These are phyloP conservation scores for Halcyon senegalensis DNA, from an alignment of 2,113 vertebrate species.

Conservation along the genomic window DNA sequence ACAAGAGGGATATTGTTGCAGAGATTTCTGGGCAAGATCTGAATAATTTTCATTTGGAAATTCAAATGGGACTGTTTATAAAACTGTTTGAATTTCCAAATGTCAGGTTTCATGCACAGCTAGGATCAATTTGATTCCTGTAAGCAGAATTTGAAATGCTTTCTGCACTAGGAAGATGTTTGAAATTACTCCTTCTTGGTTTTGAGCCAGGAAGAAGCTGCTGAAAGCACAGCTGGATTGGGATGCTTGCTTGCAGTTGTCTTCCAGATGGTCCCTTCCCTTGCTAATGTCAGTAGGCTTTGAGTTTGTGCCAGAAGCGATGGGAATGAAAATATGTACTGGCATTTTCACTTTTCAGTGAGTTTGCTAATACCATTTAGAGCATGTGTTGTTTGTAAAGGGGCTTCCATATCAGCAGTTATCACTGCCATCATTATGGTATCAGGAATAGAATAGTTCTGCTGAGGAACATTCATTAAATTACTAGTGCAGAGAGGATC, in stretches of 20 bases:
- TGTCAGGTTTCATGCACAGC: not conserved
- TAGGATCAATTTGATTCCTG: not conserved
- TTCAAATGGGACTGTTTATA: not conserved
- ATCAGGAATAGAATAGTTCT: not conserved
- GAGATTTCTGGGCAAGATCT: not conserved
- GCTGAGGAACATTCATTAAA: not conserved
- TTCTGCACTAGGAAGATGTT: not conserved
- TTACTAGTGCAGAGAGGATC: not conserved
- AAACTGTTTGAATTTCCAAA: not conserved
- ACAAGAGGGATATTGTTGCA: not conserved
- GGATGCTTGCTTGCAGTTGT: constrained; percentile 3
- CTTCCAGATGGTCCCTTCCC: not conserved
- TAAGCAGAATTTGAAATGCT: not conserved
- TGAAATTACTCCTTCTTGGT: not conserved
- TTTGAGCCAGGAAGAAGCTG: constrained; percentile 26
- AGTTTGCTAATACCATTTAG: not conserved
- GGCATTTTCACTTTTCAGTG: constrained; percentile 29
- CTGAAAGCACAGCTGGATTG: constrained; percentile 35
- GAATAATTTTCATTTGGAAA: not conserved
- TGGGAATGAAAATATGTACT: not conserved
- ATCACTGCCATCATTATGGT: not conserved
- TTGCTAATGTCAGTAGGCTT: constrained; percentile 25
- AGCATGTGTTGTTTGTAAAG: not conserved
- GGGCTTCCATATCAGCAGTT: not conserved
- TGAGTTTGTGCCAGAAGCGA: constrained; percentile 10